Evolutionary conservation across 2,113 vertebrate species (phyloP), one percentile per base, ranked within the genome.

Genomic region (Phrynocephalus versicolor): DNA sequence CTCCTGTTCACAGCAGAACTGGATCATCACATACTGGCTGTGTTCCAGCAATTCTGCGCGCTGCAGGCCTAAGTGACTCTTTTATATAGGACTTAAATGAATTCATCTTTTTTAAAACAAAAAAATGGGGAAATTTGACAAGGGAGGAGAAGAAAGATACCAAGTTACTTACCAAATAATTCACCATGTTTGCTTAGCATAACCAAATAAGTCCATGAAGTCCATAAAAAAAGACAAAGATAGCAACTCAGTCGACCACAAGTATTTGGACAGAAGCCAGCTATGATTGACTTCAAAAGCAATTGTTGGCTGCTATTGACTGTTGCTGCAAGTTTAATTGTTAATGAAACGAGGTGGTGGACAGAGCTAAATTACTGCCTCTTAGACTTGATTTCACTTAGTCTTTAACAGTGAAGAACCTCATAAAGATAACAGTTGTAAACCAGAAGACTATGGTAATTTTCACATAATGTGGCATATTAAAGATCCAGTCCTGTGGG

Each of bases 11-110:
- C 98, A 0, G 98, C 98, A 1, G 99, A 99, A 92, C 94, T 99
- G 80, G 99, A 99, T 95, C 99, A 95, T 75, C 99, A 99, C 93
- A 99, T 99, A 95, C 94, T 99, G 91, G 97, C 98, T 33, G 97
- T 99, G 16, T 99, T 99, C 96, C 99, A 99, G 95, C 98, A 99
- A 93, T 99, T 99, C 95, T 99, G 99, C 82, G 98, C 98, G 79
- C 96, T 99, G 73, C 98, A 99, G 93, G 97, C 97, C 90, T 99
- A 95, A 98, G 58, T 67, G 82, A 85, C 37, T 30, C 81, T 76
- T 85, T 86, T 39, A 13, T 90, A 81, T 70, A 93, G 91, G 91
- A 93, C 94, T 94, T 85, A 0, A 12, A 58, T 57, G 84, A 75
- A 85, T 79, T 80, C 3, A 19, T 87, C 8, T 85, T 83, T 85